Evolutionary conservation across 2,113 vertebrate genomes (phyloP).

Genomic region (Chauna torquata): DNA sequence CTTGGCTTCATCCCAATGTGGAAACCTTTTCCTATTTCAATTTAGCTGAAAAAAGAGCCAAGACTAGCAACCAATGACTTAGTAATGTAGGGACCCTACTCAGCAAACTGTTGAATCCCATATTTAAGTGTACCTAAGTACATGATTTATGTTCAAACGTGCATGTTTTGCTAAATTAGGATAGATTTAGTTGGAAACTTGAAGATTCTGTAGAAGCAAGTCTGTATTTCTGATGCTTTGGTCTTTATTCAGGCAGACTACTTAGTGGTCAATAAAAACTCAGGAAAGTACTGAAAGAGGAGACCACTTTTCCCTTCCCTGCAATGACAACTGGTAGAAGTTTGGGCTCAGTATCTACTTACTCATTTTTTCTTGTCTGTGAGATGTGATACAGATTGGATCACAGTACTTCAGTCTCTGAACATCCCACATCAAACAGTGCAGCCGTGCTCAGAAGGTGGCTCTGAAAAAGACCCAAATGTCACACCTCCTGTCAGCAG

Average conservation of each 20-base stretch:
- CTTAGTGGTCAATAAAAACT: neutral
- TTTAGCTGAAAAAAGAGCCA: conserved; percentile 44
- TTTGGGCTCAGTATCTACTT: neutral
- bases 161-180: neutral
- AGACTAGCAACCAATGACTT: conserved; percentile 12
- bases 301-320: neutral
- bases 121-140: conserved; percentile 43
- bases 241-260: neutral
- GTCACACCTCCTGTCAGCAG: neutral
- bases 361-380: neutral
- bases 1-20: neutral
- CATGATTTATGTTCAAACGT: neutral
- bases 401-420: neutral
- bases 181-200: conserved; percentile 11
- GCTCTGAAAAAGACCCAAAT: neutral
- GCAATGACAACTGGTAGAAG: neutral
- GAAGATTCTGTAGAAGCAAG: neutral
- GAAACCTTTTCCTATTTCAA: conserved; percentile 45
- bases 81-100: neutral
- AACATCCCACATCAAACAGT: neutral
- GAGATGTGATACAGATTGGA: neutral
- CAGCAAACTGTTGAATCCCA: conserved; percentile 23
- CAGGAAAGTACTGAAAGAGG: neutral
- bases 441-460: neutral
- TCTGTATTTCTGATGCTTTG: neutral